These are phyloP conservation scores for Stenoptilia bipunctidactyla DNA, from an alignment of 2,888 invertebrate genomes.

Conservation along the genomic window DNA sequence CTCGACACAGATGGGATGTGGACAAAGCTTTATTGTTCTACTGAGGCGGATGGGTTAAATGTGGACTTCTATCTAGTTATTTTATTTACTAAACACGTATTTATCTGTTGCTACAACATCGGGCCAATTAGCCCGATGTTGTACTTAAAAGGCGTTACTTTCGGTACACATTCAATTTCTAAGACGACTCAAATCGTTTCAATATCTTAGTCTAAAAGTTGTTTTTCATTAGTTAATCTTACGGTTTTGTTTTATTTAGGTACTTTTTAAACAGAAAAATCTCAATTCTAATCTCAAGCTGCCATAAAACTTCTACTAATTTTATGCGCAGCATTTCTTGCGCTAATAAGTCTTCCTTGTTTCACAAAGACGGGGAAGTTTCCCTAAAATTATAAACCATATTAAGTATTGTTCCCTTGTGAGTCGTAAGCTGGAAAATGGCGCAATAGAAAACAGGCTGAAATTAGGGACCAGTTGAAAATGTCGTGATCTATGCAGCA, in stretches of 20 bases:
- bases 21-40: slow-evolving; percentile 14
- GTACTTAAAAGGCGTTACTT: too few species aligned
- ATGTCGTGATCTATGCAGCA: too few species aligned
- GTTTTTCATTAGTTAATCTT: too few species aligned
- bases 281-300: neutral
- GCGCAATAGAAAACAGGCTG: neutral
- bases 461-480: too few species aligned
- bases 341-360: slow-evolving; percentile 44
- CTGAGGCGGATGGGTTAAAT: neutral
- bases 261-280: neutral
- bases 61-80: neutral
- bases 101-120: too few species aligned
- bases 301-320: slow-evolving; percentile 21
- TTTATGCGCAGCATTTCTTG: slow-evolving; percentile 27
- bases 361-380: slow-evolving; percentile 33
- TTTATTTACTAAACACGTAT: too few species aligned
- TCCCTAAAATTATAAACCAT: slow-evolving; percentile 62
- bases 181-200: too few species aligned
- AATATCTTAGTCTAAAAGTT: too few species aligned
- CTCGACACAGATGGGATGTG: slow-evolving; percentile 28
- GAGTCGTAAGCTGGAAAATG: slow-evolving; percentile 42
- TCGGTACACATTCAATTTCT: too few species aligned
- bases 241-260: too few species aligned
- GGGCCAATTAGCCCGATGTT: too few species aligned
- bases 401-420: slow-evolving; percentile 58